Base-by-base conservation (phyloP, 2,797 vertebrate species). In the Peromyscus attwateri region DNA sequence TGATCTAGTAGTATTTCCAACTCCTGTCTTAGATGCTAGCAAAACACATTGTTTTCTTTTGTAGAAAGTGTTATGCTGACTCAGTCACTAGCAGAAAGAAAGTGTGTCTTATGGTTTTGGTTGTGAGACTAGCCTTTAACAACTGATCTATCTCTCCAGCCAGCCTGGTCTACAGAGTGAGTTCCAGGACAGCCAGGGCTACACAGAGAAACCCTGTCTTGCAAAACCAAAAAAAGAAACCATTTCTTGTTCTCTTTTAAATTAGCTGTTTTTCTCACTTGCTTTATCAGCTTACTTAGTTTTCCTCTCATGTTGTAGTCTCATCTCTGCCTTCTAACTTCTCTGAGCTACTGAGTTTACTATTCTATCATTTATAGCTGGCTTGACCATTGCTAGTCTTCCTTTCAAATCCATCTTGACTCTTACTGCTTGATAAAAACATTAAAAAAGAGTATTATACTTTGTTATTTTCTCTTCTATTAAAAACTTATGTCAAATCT, bases 291-390 rank as follows among this genome's bases (percentile, higher is more conserved):
- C 43, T 23, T 64, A 21, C 29, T 85, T 85, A 68, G 83, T 49
- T 84, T 92, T 10, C 49, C 62, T 19, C 46, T 85, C 19, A 88
- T 71, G 73, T 76, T 81, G 17, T 1, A n/a, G 60, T 43, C 4
- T 87, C 62, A 37, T 68, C 34, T 73, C 40, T 91, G 27, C 21
- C 31, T 46, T 71, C 7, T 46, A 75, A 82, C 27, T 43, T 60
- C 23, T 94, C 57, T 64, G 55, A 93, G 60, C 83, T 84, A 14
- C 43, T 81, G n/a, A 87, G 29, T 84, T 92, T 46, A 87, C 37
- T 80, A 31, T 52, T 52, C 46, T 88, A 71, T 62, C 4, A 10
- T 91, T 92, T 84, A 77, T 88, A 57, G 57, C 29, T 52, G 43
- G 5, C 81, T 21, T 96, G 76, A 17, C 19, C 6, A 68, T 91